These are phyloP conservation scores for Zeus faber DNA, from an alignment of 2,113 vertebrate species.

Conservation along the genomic window DNA sequence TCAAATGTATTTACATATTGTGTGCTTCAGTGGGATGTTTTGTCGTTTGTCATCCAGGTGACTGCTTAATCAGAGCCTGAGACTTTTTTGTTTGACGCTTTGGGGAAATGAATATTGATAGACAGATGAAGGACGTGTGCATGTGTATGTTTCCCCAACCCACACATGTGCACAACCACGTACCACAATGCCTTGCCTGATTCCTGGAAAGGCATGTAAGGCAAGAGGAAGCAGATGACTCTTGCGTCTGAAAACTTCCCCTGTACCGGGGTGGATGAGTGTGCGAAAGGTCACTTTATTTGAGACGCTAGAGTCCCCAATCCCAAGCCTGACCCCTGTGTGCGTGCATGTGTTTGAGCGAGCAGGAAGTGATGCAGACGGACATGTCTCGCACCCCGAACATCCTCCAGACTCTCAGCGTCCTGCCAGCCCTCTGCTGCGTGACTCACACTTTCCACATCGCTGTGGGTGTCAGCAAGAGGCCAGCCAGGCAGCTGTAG, in stretches of 20 bases:
- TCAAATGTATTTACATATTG: too few species aligned
- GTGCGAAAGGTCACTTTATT: conserved; percentile 30
- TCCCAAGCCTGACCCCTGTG: too few species aligned
- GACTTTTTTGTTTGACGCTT: too few species aligned
- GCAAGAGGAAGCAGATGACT: neutral
- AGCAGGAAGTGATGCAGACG: conserved; percentile 64
- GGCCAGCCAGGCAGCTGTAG: conserved; percentile 43
- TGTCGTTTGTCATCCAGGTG: too few species aligned
- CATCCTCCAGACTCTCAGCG: conserved; percentile 62
- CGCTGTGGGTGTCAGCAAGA: conserved; percentile 55
- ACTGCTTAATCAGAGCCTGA: too few species aligned
- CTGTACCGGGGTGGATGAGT: conserved; percentile 16
- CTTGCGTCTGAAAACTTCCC: neutral
- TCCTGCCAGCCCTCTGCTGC: conserved; percentile 45
- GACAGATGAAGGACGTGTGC: too few species aligned
- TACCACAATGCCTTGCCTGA: neutral
- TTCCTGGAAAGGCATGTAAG: neutral
- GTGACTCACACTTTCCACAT: conserved; percentile 73
- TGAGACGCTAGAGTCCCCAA: too few species aligned
- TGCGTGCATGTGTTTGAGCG: too few species aligned
- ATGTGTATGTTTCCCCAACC: too few species aligned
- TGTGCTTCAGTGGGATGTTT: too few species aligned
- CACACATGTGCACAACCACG: too few species aligned
- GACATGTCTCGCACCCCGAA: conserved; percentile 66
- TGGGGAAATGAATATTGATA: too few species aligned